A percentile compares a stretch with the other conserved stretches of the same genome.
Conservation (phyloP, 2,113 vertebrate species). For the Todiramphus saurophagus region DNA sequence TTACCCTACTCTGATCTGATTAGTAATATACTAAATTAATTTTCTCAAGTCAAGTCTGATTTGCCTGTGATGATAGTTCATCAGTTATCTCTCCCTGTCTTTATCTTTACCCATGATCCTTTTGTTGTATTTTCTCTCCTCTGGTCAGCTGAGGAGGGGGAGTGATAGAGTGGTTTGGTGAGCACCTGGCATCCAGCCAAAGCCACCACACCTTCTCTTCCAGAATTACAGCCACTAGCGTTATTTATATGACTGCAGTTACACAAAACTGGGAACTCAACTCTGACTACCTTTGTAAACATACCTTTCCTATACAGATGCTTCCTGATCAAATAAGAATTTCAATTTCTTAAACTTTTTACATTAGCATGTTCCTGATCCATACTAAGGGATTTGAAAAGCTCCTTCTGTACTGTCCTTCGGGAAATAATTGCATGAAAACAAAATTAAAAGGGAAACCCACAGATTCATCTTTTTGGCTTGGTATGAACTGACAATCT, state of each 20-base stretch:
- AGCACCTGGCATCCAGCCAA: too few species aligned
- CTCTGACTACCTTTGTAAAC: neutral
- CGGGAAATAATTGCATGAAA: neutral
- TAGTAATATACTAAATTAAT: too few species aligned
- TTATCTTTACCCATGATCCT: too few species aligned
- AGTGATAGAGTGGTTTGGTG: too few species aligned
- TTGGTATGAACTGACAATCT: neutral
- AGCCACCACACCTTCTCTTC: neutral
- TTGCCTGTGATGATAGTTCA: too few species aligned
- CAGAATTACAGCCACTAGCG: neutral
- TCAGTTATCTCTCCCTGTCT: too few species aligned
- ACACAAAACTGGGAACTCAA: neutral
- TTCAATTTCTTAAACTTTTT: neutral
- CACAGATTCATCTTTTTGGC: neutral
- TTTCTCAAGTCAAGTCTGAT: too few species aligned
- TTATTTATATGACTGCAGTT: neutral
- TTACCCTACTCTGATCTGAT: too few species aligned
- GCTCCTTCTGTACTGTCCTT: neutral
- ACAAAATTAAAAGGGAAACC: neutral
- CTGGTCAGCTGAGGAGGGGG: too few species aligned
- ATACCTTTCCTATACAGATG: neutral
- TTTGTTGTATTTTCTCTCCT: too few species aligned
- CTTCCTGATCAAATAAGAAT: neutral
- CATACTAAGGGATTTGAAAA: neutral
- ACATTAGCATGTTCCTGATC: neutral